Percentiles rank a stretch among this genome's conserved stretches.
Evolutionary conservation across 2,113 vertebrate species (phyloP).

Genomic region (Tetrao urogallus): DNA sequence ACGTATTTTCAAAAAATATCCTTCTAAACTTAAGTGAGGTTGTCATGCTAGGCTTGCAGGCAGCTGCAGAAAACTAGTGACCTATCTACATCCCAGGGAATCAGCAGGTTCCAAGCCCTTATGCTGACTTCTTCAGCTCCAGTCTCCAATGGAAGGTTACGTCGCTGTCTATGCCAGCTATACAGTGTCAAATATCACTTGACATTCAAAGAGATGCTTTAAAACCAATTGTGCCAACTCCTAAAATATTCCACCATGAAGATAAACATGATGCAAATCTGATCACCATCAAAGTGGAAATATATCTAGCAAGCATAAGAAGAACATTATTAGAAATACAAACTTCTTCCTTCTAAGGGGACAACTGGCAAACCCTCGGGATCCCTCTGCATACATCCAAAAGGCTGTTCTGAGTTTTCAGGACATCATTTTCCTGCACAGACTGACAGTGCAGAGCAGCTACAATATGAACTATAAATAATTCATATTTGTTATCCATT

Average conservation of each 20-base stretch:
- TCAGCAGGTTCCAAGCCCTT: background rate
- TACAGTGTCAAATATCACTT: background rate
- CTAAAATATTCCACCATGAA: background rate
- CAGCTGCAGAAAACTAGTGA: background rate
- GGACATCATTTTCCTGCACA: background rate
- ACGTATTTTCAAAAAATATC: background rate
- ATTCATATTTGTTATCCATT: background rate
- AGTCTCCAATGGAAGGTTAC: background rate
- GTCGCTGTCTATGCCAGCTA: accelerated
- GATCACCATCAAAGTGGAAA: background rate
- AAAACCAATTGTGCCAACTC: background rate
- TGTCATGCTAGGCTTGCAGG: background rate
- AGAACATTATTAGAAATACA: background rate
- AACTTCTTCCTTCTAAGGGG: background rate
- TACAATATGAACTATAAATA: background rate
- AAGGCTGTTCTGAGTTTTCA: background rate
- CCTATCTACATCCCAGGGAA: accelerated
- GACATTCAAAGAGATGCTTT: background rate
- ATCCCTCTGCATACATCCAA: background rate
- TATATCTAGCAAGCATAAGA: background rate
- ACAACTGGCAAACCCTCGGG: background rate
- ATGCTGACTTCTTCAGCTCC: background rate
- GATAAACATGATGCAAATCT: accelerated
- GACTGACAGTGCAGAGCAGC: background rate
- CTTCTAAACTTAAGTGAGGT: background rate